Percentiles rank a stretch among this genome's conserved stretches.
Conservation (phyloP, 2,888 invertebrate species). For the Dinocampus coccinellae region DNA sequence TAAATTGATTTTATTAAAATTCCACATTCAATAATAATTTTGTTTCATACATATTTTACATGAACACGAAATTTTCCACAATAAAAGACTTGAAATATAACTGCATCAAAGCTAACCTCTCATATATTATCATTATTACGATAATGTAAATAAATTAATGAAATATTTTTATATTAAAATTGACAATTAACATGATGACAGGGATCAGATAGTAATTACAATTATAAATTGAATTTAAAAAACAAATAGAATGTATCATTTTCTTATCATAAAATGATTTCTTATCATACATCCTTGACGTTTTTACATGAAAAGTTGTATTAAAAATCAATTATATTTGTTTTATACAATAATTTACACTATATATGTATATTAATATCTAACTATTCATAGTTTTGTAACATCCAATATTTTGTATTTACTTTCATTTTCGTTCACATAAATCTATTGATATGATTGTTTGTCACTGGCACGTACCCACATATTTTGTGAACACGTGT, state of each 20-base stretch:
- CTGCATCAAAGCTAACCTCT: conserved; percentile 5
- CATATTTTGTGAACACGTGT: neutral
- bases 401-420: no score
- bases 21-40: neutral
- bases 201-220: neutral
- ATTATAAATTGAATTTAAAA: neutral
- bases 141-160: neutral
- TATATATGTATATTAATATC: neutral
- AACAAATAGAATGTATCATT: neutral
- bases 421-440: no score
- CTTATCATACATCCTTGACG: neutral
- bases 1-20: neutral
- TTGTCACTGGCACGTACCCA: neutral
- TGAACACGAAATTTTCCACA: neutral
- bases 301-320: neutral
- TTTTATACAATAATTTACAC: neutral
- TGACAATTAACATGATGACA: neutral
- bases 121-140: neutral
- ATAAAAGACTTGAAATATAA: neutral
- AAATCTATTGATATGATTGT: no score
- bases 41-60: neutral
- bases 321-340: neutral
- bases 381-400: neutral
- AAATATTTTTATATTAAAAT: neutral
- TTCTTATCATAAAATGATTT: neutral